Conservation (phyloP, 2,888 invertebrate species). For the Meiosimyza decipiens region DNA sequence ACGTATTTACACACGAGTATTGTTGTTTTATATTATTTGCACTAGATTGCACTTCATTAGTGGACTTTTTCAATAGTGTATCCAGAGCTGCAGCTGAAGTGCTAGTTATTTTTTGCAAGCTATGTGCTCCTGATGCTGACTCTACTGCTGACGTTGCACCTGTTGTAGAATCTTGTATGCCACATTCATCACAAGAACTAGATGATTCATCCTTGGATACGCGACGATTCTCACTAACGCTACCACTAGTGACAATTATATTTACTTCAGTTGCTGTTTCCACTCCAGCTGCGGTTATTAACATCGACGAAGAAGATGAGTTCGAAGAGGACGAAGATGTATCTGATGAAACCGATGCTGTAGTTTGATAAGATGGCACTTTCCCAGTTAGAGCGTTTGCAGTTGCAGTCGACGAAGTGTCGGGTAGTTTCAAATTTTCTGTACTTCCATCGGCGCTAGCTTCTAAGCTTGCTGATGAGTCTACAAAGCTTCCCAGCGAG, state of each 20-base stretch:
- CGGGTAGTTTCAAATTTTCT: slow-evolving; percentile 44
- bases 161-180: slow-evolving; percentile 32
- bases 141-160: slow-evolving; percentile 70
- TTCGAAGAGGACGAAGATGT: slow-evolving; percentile 61
- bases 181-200: slow-evolving; percentile 79
- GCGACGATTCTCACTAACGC: slow-evolving; percentile 65
- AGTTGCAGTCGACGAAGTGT: slow-evolving; percentile 41
- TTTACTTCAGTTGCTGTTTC: slow-evolving; percentile 41
- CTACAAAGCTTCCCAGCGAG: slow-evolving; percentile 61
- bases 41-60: not conserved
- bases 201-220: slow-evolving; percentile 84
- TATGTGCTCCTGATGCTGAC: slow-evolving; percentile 11
- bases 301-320: slow-evolving; percentile 61
- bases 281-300: slow-evolving; percentile 49
- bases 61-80: slow-evolving; percentile 36
- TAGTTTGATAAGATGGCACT: slow-evolving; percentile 50
- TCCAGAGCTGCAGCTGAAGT: slow-evolving; percentile 56
- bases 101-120: slow-evolving; percentile 46
- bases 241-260: slow-evolving; percentile 24
- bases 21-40: not conserved
- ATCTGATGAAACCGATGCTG: slow-evolving; percentile 55
- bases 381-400: slow-evolving; percentile 38
- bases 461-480: slow-evolving; percentile 49
- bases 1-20: not conserved
- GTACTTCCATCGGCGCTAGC: slow-evolving; percentile 8